Conservation (phyloP, 2,888 invertebrate species). For the Tipula lateralis region DNA sequence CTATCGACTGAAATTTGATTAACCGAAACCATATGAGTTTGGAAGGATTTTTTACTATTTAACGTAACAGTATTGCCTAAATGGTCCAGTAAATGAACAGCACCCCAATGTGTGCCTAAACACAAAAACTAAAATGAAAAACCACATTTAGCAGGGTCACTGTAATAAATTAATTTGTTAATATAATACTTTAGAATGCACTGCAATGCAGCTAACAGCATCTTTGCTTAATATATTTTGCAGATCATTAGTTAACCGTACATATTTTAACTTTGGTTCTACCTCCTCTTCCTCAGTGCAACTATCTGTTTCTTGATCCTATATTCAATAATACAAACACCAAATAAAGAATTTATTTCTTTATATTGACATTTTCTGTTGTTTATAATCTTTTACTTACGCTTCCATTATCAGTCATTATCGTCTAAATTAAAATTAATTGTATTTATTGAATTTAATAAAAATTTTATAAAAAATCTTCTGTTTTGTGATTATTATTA, state of each 20-base stretch:
- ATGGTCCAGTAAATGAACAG: constrained; percentile 85
- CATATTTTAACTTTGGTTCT: constrained; percentile 89
- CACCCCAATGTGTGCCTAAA: constrained; percentile 88
- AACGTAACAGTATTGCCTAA: constrained; percentile 72
- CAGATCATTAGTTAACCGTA: constrained; percentile 82
- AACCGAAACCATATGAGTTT: constrained; percentile 78
- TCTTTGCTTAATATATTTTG: constrained; percentile 77
- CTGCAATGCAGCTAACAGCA: constrained; percentile 84
- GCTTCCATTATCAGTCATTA: constrained; percentile 26
- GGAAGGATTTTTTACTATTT: constrained; percentile 57
- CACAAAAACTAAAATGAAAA: constrained; percentile 68
- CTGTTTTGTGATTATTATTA: neutral
- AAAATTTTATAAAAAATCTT: neutral
- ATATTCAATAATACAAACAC: neutral
- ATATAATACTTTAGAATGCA: constrained; percentile 74
- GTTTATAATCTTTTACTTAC: neutral
- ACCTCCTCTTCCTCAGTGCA: constrained; percentile 53
- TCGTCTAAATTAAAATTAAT: neutral
- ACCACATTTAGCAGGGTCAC: neutral
- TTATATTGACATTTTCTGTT: no score
- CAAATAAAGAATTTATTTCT: neutral
- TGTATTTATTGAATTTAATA: neutral
- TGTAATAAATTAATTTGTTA: neutral
- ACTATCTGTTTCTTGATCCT: constrained; percentile 43
- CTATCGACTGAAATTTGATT: constrained; percentile 92